These are phyloP conservation scores for Limnodromus scolopaceus DNA, from an alignment of 2,797 vertebrate genomes.

Conservation along the genomic window DNA sequence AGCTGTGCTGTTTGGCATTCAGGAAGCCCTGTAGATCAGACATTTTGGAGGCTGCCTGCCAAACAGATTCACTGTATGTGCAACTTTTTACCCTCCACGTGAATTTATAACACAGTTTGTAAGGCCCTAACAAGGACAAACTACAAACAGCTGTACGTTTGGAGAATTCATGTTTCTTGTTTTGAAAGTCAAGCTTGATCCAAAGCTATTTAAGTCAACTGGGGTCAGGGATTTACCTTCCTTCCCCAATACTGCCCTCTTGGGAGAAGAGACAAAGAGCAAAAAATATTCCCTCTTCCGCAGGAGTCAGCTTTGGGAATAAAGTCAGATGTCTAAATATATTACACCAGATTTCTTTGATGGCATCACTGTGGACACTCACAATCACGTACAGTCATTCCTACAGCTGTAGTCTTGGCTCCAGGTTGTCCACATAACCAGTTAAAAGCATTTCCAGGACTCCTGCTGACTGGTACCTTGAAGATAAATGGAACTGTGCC, in stretches of 20 bases:
- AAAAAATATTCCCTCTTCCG: background rate
- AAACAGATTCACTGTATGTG: background rate
- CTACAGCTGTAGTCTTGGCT: background rate
- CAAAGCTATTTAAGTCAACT: background rate
- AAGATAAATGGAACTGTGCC: background rate
- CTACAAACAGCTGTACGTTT: background rate
- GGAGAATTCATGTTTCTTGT: background rate
- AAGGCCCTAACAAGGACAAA: background rate
- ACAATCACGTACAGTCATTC: background rate
- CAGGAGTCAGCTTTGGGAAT: background rate
- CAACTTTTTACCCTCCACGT: background rate
- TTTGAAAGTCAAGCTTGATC: background rate
- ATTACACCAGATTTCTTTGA: background rate
- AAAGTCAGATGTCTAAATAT: background rate
- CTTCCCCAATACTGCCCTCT: background rate
- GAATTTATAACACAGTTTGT: background rate
- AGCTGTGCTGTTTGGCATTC: background rate
- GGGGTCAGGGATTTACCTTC: background rate
- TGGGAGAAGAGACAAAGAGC: background rate
- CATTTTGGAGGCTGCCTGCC: background rate
- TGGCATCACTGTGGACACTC: background rate
- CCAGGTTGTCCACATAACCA: background rate
- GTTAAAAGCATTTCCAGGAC: background rate
- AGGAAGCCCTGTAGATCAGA: fast-evolving
- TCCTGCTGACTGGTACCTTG: fast-evolving